Percentiles rank a stretch among this genome's conserved stretches.
phyloP scores from a whole-genome alignment of 2,797 vertebrate species.

The Squalus acanthias region DNA sequence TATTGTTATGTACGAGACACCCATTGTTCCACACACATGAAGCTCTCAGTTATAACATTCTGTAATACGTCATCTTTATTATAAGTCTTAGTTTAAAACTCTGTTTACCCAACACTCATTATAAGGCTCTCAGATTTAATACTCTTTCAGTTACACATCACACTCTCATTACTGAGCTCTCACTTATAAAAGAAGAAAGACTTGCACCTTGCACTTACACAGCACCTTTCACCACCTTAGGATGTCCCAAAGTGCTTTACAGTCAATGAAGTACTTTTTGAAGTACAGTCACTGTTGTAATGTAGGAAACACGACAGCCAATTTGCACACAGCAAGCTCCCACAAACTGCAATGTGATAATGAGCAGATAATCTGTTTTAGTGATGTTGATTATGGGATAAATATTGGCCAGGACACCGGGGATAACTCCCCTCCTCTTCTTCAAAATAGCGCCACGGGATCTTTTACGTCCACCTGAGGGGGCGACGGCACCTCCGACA shows the following conservation, averaged over 20 bases:
- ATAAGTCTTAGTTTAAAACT: neutral
- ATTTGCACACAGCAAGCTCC: neutral
- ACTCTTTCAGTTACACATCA: neutral
- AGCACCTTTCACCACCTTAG: neutral
- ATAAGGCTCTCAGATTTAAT: neutral
- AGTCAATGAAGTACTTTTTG: neutral
- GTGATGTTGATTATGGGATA: neutral
- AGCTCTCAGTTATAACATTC: neutral
- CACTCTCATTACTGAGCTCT: neutral
- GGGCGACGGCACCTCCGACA: neutral
- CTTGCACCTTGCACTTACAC: neutral
- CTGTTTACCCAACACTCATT: neutral
- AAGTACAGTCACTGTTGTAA: neutral
- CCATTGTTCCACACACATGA: neutral
- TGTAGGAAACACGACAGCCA: neutral
- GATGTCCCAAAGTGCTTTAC: neutral
- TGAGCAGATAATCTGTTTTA: neutral
- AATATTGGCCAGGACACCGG: neutral
- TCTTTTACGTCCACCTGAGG: neutral
- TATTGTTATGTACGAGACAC: neutral
- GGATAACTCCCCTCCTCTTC: neutral
- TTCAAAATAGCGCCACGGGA: neutral
- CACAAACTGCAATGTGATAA: neutral
- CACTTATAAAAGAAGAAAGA: neutral
- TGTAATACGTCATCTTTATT: neutral